Evolutionary conservation across 53 echinoderm and acorn worm species (phyloP), one percentile per base, ranked within the genome.

Genomic region (Patiria pectinifera): DNA sequence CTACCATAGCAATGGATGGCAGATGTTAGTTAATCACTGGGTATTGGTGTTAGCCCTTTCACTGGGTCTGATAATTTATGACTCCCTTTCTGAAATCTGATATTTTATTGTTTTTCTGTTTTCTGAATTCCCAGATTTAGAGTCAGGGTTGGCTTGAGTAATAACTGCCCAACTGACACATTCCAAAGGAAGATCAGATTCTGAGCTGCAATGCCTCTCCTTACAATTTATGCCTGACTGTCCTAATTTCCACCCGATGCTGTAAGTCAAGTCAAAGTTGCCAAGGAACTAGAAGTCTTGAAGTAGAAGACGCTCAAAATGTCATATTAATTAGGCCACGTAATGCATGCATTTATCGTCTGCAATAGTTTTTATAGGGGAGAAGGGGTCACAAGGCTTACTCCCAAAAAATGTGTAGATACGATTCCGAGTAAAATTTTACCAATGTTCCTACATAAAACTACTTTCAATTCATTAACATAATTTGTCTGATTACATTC

Each of bases 21-120:
- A 86, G 72, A 86, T 86, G 86, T 86, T 86, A 58, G 86, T 86
- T 86, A 58, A 86, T 86, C 74, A 75, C 49, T n/a, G 18, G 45
- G 75, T 70, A 86, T 74, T 48, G 86, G 47, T 49, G n/a, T 69
- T 25, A 25, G 25, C 45, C 79, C 47, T 18, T 47, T 16, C 45
- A n/a, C 16, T 9, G 47, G 2, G 35, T 45, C 79, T 78, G 79
- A 78, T 35, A 35, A 35, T 78, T 78, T 78, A 78, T 44, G 45
- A 78, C 44, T 77, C 45, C 43, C 72, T 11, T 0, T 0, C 18
- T 24, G 23, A 76, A 76, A 76, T 24, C 35, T 23, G 76, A 76
- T 76, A 24, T 76, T 23, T 76, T 76, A 26, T 2, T 76, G 11
- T 76, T 76, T 24, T 26, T 22, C 76, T 24, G 11, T 11, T 4